Evolutionary conservation across 2,888 invertebrate genomes (phyloP).

Genomic region (Thelaira solivaga): DNA sequence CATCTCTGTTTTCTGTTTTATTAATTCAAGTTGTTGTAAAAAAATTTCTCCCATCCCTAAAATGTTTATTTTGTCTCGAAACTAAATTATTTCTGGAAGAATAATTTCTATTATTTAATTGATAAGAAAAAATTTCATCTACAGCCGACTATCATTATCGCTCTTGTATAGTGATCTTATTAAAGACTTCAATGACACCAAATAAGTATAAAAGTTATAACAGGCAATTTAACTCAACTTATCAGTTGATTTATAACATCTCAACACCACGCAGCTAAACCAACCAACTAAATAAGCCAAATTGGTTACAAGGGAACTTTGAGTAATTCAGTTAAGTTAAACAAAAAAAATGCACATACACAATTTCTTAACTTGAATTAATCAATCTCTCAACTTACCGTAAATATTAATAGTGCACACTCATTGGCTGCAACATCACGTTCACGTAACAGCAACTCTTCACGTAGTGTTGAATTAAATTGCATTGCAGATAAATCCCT

Average conservation of each 20-base stretch:
- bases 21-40: no score
- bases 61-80: no score
- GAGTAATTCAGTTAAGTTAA: no score
- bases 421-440: constrained; percentile 85
- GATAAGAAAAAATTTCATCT: no score
- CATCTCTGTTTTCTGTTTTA: no score
- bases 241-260: constrained; percentile 20
- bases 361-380: no score
- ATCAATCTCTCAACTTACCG: no score
- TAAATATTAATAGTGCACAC: constrained; percentile 90
- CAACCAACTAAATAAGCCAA: not conserved
- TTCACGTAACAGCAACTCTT: constrained; percentile 82
- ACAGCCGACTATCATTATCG: not conserved
- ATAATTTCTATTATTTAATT: not conserved
- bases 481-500: constrained; percentile 60
- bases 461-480: constrained; percentile 79
- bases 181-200: not conserved
- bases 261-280: not conserved
- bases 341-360: no score
- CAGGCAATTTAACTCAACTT: not conserved
- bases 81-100: no score
- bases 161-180: not conserved
- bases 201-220: not conserved
- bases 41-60: no score
- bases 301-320: not conserved